Conservation (phyloP, 23 tunicate species). For the Clavelina lepadiformis region DNA sequence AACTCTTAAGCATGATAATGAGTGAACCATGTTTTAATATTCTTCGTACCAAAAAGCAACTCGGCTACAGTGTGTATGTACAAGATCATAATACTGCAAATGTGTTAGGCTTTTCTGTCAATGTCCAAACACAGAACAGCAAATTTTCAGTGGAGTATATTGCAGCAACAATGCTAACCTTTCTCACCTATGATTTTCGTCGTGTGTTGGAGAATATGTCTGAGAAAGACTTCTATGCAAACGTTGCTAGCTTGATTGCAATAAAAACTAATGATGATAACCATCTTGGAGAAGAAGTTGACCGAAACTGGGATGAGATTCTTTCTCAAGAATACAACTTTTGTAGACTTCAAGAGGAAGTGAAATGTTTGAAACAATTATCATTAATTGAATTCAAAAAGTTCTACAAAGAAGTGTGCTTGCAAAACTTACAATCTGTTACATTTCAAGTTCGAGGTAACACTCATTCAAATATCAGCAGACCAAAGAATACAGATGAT, state of each 20-base stretch:
- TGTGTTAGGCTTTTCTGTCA: slow-evolving; percentile 59
- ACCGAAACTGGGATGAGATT: slow-evolving; percentile 65
- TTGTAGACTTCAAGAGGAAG: slow-evolving; percentile 36
- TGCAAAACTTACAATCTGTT: slow-evolving; percentile 8
- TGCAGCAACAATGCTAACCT: slow-evolving; percentile 12
- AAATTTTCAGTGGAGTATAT: slow-evolving; percentile 67
- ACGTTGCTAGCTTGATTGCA: slow-evolving; percentile 26
- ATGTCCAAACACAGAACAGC: slow-evolving; percentile 68
- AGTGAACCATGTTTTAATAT: slow-evolving; percentile 89
- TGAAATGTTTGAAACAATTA: slow-evolving; percentile 16
- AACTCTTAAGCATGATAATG: slow-evolving; percentile 41
- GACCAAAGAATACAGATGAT: too few species aligned
- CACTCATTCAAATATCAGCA: too few species aligned
- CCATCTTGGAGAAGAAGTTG: slow-evolving; percentile 67
- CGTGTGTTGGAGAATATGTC: slow-evolving; percentile 29
- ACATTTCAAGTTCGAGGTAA: slow-evolving; percentile 64
- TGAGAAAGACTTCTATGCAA: slow-evolving; percentile 44
- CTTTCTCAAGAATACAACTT: slow-evolving; percentile 28
- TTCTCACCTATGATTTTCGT: slow-evolving; percentile 24
- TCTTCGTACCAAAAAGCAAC: slow-evolving; percentile 71
- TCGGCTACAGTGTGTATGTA: slow-evolving; percentile 80
- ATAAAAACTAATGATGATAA: slow-evolving; percentile 51
- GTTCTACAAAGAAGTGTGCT: slow-evolving; percentile 23
- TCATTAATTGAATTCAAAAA: slow-evolving; percentile 15
- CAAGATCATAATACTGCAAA: slow-evolving; percentile 58